These are phyloP conservation scores for Zapus hudsonius DNA, from an alignment of 2,113 vertebrate species.

Conservation along the genomic window DNA sequence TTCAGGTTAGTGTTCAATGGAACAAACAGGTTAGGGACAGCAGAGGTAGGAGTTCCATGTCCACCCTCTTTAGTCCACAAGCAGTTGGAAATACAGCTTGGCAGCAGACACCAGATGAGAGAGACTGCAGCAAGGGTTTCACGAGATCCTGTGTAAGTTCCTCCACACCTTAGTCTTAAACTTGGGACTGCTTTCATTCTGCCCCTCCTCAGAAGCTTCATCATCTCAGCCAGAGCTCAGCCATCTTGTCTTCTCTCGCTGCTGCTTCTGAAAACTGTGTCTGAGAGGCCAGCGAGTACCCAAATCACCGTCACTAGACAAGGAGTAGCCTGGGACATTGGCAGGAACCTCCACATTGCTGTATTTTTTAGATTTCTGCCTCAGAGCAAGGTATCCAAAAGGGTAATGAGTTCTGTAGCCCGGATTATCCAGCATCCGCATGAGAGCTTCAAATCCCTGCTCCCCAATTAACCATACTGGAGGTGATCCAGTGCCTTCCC, in stretches of 20 bases:
- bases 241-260: conserved; percentile 98
- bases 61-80: conserved; percentile 99
- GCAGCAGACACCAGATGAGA: conserved; percentile 99
- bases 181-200: conserved; percentile 97
- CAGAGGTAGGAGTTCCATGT: conserved; percentile 91
- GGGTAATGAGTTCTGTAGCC: conserved; percentile 99
- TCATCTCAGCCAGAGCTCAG: conserved; percentile 94
- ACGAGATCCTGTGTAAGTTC: conserved; percentile 99
- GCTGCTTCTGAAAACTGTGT: conserved; percentile 99
- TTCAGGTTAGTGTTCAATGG: conserved; percentile 98
- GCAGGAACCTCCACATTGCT: conserved; percentile 95
- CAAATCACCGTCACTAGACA: conserved; percentile 95
- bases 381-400: conserved; percentile 96
- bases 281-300: conserved; percentile 97
- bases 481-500: conserved; percentile 87
- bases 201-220: conserved; percentile 95
- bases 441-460: conserved; percentile 98
- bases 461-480: conserved; percentile 96
- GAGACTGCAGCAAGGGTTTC: conserved; percentile 99
- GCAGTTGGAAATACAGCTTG: conserved; percentile 99
- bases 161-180: conserved; percentile 99
- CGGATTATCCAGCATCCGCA: conserved; percentile 99
- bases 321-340: conserved; percentile 93
- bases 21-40: conserved; percentile 97
- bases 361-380: conserved; percentile 97